phyloP scores from a whole-genome alignment of 2,888 invertebrate genomes.

The Smittia aterrima region DNA sequence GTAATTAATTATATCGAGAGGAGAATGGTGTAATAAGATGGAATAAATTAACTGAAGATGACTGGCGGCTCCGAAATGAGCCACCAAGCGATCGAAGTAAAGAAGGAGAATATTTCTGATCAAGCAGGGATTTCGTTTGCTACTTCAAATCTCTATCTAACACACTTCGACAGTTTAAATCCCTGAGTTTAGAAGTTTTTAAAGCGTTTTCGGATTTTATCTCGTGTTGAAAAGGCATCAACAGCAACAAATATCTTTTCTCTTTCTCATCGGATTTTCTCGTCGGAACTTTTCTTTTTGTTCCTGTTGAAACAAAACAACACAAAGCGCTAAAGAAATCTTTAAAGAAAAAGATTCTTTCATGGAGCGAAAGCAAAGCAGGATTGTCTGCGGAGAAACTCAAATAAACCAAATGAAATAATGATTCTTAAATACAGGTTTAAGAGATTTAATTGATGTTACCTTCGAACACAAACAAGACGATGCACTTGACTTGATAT shows the following conservation, averaged over 20 bases:
- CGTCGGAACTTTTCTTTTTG: slow-evolving; percentile 22
- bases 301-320: slow-evolving; percentile 25
- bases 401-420: slow-evolving; percentile 1
- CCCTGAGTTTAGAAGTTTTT: not conserved
- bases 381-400: not conserved
- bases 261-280: not conserved
- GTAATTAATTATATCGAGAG: slow-evolving; percentile 21
- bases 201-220: slow-evolving; percentile 11
- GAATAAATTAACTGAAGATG: slow-evolving; percentile 20
- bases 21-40: not conserved
- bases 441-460: not conserved
- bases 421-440: slow-evolving; percentile 22
- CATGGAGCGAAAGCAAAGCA: not conserved
- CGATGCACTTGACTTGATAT: not conserved
- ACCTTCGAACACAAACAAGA: not conserved
- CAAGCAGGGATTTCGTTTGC: not conserved
- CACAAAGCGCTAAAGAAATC: not conserved
- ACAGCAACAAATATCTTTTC: not conserved
- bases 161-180: not conserved
- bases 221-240: slow-evolving; percentile 31
- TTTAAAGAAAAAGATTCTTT: not conserved
- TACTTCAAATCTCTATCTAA: not conserved
- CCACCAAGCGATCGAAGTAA: not conserved
- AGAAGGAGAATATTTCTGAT: not conserved
- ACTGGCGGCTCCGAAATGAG: not conserved